These are phyloP conservation scores for Motacilla alba DNA, from an alignment of 2,113 vertebrate species.

Conservation along the genomic window DNA sequence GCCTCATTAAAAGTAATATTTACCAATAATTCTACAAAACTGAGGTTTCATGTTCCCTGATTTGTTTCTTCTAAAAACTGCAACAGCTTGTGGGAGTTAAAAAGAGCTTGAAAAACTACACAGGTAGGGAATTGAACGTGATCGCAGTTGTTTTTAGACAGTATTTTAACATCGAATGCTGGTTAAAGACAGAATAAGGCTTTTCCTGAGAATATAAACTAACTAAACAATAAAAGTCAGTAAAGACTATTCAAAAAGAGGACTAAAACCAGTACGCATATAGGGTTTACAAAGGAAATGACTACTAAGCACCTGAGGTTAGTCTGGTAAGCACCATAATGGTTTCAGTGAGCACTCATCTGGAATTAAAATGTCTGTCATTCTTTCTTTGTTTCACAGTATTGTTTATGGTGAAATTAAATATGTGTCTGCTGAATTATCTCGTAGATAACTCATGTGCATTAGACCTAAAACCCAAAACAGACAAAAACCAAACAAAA, in stretches of 20 bases:
- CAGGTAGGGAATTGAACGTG: background rate
- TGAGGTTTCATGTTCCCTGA: background rate
- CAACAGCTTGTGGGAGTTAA: background rate
- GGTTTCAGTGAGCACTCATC: background rate
- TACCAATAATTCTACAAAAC: background rate
- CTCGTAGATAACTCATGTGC: background rate
- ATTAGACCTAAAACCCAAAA: background rate
- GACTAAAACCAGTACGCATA: fast-evolving
- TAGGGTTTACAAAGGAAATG: background rate
- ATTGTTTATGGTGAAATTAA: background rate
- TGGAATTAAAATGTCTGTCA: background rate
- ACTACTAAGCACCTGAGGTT: background rate
- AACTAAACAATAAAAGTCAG: background rate
- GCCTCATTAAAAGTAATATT: background rate
- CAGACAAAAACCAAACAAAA: too few relatives aligned
- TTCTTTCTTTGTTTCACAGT: background rate
- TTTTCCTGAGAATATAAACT: background rate
- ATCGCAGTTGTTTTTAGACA: background rate
- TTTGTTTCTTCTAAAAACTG: background rate
- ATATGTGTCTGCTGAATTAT: background rate
- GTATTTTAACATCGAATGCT: background rate
- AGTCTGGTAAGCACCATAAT: background rate
- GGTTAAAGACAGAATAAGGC: background rate
- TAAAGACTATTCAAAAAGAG: background rate
- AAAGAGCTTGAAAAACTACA: background rate